Conservation (phyloP, 2,797 vertebrate species). For the Betta splendens region DNA sequence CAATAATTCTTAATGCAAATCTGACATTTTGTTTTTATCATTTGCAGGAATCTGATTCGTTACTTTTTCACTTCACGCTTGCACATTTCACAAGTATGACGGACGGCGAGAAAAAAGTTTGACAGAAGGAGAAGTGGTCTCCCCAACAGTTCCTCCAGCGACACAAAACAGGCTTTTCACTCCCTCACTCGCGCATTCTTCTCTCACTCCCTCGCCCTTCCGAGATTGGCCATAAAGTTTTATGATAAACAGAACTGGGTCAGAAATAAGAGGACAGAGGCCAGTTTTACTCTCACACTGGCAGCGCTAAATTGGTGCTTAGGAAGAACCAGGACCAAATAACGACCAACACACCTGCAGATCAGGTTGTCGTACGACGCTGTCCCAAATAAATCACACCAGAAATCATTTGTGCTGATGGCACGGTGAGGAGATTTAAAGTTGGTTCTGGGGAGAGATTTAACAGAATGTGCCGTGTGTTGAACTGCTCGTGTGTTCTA, state of each 20-base stretch:
- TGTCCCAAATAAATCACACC: slow-evolving; percentile 44
- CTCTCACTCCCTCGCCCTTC: slow-evolving; percentile 49
- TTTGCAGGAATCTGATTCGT: too few relatives aligned
- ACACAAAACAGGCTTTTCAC: slow-evolving; percentile 47
- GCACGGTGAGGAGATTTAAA: slow-evolving; percentile 19
- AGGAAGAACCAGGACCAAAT: slow-evolving; percentile 47
- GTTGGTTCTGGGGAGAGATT: slow-evolving; percentile 34
- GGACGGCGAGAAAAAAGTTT: slow-evolving; percentile 12
- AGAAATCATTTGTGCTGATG: slow-evolving; percentile 43
- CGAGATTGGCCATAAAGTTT: slow-evolving; percentile 74
- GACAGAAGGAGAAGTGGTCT: slow-evolving; percentile 27
- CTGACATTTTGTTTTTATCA: neutral
- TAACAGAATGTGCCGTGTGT: slow-evolving; percentile 20
- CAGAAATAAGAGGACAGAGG: slow-evolving; percentile 64
- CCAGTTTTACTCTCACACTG: slow-evolving; percentile 51
- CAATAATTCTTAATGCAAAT: neutral
- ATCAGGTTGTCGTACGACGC: slow-evolving; percentile 38
- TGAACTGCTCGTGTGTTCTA: slow-evolving; percentile 38
- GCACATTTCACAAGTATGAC: neutral
- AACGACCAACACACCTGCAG: slow-evolving; percentile 59
- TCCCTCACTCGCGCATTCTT: slow-evolving; percentile 52
- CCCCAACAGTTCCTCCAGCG: slow-evolving; percentile 27
- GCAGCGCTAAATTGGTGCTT: slow-evolving; percentile 51
- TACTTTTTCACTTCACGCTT: neutral
- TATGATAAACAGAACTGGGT: slow-evolving; percentile 76